Evolutionary conservation across 2,888 invertebrate genomes (phyloP), one percentile per base, ranked within the genome.

Genomic region (Thereva unica): DNA sequence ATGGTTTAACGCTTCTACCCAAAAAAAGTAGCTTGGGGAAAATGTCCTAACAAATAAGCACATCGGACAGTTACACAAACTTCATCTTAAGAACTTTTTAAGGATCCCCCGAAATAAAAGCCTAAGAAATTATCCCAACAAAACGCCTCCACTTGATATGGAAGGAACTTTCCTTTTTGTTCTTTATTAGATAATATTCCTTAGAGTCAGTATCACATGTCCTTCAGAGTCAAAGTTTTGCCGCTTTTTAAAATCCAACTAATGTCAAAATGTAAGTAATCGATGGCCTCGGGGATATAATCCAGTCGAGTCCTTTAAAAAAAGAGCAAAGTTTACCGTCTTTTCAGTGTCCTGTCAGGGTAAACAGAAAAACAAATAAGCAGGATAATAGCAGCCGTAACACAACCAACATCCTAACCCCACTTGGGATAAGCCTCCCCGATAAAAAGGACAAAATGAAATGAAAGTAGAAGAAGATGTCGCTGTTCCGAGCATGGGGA

Each of bases 191-290:
- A 37, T 40, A 61, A 41, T 44, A 50, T 61, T 12, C 10, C 50
- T 50, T 41, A 9, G 34, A 37, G 23, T 23, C 23, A 23, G 23
- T 40, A 50, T 10, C 50, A 61, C 61, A 61, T 61, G 61, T 61
- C 61, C 61, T 41, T 38, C 50, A 38, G 12, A 49, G 23, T 50
- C 12, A 35, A 61, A 61, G 61, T 61, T 61, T 61, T 61, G 50
- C 23, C 61, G 50, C 61, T 61, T 61, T 23, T 61, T 61, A 61
- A 61, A 61, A 61, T 61, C 61, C 61, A 61, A 50, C 61, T 61
- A 61, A 61, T 61, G 61, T 61, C 61, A 61, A 61, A 61, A 61
- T 50, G 61, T 61, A 61, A 61, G 61, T 61, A 61, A 61, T 61
- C 61, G 61, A 61, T 61, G 61, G 61, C 61, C 61, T 50, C 61